Base-by-base conservation (phyloP, 2,113 vertebrate genomes). In the Mastomys natalensis region DNA sequence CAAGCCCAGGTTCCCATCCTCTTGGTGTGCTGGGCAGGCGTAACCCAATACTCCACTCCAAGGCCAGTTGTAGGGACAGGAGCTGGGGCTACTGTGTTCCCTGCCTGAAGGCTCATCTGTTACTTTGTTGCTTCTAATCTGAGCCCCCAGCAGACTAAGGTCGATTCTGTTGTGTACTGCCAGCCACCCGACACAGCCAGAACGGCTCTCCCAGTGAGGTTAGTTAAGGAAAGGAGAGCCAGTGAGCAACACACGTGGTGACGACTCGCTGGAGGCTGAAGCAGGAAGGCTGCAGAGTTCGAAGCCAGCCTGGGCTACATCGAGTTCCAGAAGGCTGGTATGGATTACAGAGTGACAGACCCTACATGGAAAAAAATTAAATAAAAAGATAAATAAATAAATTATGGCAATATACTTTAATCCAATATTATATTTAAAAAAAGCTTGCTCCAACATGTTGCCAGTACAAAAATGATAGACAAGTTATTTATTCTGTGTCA, bases 11-110 rank as follows among this genome's bases (percentile, higher is more conserved):
- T 4, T n/a, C 40, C 4, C 4, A 3, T 19, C 21, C 53, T 76
- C 9, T 9, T 60, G 55, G 55, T 60, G 55, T 7, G 13, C 55
- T 62, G n/a, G 24, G 55, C 81, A 78, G 74, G 22, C 31, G 31
- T 81, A 68, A 22, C 76, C 21, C 15, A 34, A 45, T 7, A 3
- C 31, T 37, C 5, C 62, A n/a, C 62, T 24, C 4, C 12, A 29
- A 9, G 3, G 3, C 37, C 58, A 1, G 48, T 72, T 34, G 22
- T 2, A 45, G 29, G 15, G 43, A 34, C 13, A 5, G 24, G 7
- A 51, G 7, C 8, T 9, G 40, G 48, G 66, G 51, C 1, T 37
- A 8, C 0, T 48, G 0, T 3, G 19, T 19, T 15, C 13, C 34
- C 53, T 2, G n/a, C 48, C 77, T 21, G 40, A 34, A 11, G 11